Conservation (phyloP, 2,888 invertebrate species). For the Mayetiola destructor region DNA sequence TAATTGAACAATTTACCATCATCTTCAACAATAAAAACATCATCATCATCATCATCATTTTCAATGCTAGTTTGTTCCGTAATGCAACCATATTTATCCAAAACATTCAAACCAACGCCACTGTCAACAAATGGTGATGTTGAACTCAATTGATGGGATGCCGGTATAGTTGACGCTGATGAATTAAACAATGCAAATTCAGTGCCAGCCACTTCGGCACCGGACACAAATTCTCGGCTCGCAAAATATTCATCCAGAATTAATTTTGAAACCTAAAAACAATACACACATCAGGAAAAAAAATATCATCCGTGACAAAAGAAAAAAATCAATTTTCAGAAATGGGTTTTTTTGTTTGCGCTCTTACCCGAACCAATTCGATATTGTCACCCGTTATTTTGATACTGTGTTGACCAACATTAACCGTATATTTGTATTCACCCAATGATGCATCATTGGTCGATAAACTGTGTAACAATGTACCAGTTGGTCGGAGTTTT, state of each 20-base stretch:
- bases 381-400: slow-evolving; percentile 75
- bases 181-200: slow-evolving; percentile 22
- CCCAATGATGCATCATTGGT: slow-evolving; percentile 71
- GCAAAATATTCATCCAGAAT: slow-evolving; percentile 74
- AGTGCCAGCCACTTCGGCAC: slow-evolving; percentile 33
- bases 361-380: slow-evolving; percentile 65
- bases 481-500: slow-evolving; percentile 18
- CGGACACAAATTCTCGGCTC: slow-evolving; percentile 34
- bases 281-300: background rate
- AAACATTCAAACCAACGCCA: slow-evolving; percentile 34
- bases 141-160: slow-evolving; percentile 20
- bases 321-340: background rate
- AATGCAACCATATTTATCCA: slow-evolving; percentile 23
- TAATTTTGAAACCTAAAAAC: slow-evolving; percentile 61
- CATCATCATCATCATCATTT: slow-evolving; percentile 35
- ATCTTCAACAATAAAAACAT: slow-evolving; percentile 30
- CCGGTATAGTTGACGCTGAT: slow-evolving; percentile 18
- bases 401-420: slow-evolving; percentile 65
- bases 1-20: slow-evolving; percentile 18
- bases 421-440: slow-evolving; percentile 80
- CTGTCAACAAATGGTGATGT: slow-evolving; percentile 30
- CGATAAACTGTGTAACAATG: slow-evolving; percentile 61
- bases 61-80: slow-evolving; percentile 22
- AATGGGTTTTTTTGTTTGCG: background rate
- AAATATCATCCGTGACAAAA: background rate